Evolutionary conservation across 2,113 vertebrate species (phyloP), one percentile per base, ranked within the genome.

Genomic region (Marcusenius ussheri): DNA sequence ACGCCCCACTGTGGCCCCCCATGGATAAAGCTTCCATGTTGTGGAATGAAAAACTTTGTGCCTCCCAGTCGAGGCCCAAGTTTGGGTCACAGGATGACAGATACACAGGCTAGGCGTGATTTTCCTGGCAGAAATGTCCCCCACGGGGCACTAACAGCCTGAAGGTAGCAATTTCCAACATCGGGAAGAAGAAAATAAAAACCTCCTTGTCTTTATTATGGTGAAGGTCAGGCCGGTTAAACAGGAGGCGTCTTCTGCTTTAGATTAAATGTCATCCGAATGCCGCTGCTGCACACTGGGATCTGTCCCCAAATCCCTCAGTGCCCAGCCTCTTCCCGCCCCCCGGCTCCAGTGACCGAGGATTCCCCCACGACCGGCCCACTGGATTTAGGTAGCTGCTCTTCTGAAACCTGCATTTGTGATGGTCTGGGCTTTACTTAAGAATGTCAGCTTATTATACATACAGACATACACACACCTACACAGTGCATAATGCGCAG

Each of bases 231-330:
- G 77, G 39, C 51, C 42, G 3, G 47, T 89, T 89, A 62, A 89
- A 42, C 51, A 51, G 77, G 53, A 51, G 51, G 53, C 3, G 58
- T 46, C 35, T 53, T 27, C 80, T 5, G 53, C 62, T 42, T 88
- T 87, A 51, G 86, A 87, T 77, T 87, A 87, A 90, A 90, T 87
- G 89, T 77, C 85, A 80, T 7, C 7, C 19, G 88, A 86, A 86
- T 62, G 83, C n/a, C 3, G 24, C 80, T 27, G 51, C 13, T 19
- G 9, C 50, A 42, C 89, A 49, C 45, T 19, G 66, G 9, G 2
- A 53, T 77, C 21, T 13, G 11, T 88, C 42, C 58, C n/a, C 5
- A 42, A 58, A 35, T 47, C 8, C 46, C 45, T 24, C 88, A 42
- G 2, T 2, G 24, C 45, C 3, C 46, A 31, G 31, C 27, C 8